phyloP scores from a whole-genome alignment of 2,113 vertebrate species.

The Neoarius graeffei region DNA sequence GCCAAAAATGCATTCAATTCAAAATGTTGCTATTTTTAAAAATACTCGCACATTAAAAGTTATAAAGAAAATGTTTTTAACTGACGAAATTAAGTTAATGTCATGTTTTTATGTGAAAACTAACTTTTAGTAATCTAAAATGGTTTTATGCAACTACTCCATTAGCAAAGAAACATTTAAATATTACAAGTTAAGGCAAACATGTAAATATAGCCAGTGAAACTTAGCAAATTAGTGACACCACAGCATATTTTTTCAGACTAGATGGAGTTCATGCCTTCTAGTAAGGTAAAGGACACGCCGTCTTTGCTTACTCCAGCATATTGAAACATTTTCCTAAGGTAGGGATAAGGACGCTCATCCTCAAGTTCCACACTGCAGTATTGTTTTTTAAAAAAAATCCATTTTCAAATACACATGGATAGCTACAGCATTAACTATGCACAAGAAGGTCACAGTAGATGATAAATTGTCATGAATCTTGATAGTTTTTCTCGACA shows the following conservation, averaged over 20 bases:
- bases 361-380: background rate
- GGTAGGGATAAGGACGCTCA: no score
- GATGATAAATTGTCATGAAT: background rate
- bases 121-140: background rate
- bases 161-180: background rate
- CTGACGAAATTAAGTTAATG: background rate
- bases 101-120: no score
- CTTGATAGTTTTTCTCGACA: background rate
- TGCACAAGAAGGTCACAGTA: background rate
- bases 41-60: background rate
- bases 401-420: background rate
- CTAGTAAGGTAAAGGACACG: background rate
- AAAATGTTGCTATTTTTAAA: background rate
- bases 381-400: background rate
- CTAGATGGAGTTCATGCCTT: background rate
- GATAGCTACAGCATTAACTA: background rate
- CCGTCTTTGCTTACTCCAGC: background rate
- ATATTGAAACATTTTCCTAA: no score
- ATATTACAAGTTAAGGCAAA: background rate
- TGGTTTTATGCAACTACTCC: background rate
- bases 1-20: no score
- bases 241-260: background rate
- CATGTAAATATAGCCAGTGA: background rate
- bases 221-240: background rate
- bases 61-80: background rate